Evolutionary conservation across 2,113 vertebrate species (phyloP).

Genomic region (Podiceps cristatus): DNA sequence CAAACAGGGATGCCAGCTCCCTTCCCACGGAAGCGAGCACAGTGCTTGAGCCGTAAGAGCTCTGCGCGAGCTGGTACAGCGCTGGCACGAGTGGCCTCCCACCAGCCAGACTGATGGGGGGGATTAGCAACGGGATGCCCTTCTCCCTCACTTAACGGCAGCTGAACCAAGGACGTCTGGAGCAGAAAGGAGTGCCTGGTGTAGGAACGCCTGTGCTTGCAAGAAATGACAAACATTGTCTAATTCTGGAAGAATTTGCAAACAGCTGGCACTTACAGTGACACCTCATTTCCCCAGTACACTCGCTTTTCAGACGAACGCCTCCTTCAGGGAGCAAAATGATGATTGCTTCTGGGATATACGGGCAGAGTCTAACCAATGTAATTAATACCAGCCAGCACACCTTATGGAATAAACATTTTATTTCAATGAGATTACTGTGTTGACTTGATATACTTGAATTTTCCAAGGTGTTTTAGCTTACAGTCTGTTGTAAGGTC

Average conservation of each 20-base stretch:
- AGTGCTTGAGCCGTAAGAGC: rapidly evolving
- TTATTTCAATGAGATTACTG: background rate
- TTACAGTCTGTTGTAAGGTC: background rate
- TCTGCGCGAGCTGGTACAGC: rapidly evolving
- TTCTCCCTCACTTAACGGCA: background rate
- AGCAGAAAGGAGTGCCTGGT: background rate
- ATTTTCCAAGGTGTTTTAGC: background rate
- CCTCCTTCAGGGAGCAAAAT: background rate
- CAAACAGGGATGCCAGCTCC: rapidly evolving
- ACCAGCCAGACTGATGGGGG: background rate
- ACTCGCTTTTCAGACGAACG: background rate
- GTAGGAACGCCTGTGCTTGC: background rate
- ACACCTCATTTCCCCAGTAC: background rate
- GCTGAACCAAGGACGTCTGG: background rate
- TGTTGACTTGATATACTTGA: background rate
- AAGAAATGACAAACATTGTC: background rate
- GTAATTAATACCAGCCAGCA: background rate
- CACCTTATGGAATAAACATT: background rate
- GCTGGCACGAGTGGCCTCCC: background rate
- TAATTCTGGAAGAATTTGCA: background rate
- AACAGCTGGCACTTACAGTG: background rate
- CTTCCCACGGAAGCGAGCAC: background rate
- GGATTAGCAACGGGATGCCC: rapidly evolving
- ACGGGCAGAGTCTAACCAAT: background rate
- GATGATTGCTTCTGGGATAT: background rate